A percentile compares a stretch with the other conserved stretches of the same genome.
phyloP scores from a whole-genome alignment of 1,140 invertebrate genomes.

The Magallana gigas region DNA sequence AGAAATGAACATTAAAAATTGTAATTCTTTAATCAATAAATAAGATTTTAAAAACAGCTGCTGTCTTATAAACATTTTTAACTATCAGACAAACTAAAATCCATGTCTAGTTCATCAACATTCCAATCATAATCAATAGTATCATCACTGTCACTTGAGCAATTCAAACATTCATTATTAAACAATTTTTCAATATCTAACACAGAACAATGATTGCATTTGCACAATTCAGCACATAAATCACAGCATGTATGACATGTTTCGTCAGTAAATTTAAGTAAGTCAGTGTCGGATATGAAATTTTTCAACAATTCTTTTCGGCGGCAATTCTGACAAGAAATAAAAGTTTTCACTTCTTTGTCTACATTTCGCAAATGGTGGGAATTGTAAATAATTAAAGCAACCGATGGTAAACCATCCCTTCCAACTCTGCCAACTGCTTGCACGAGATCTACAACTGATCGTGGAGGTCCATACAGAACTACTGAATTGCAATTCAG shows the following conservation, averaged over 20 bases:
- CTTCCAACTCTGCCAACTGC: constrained; percentile 14
- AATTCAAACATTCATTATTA: neutral
- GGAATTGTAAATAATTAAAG: neutral
- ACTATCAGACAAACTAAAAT: neutral
- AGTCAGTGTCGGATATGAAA: neutral
- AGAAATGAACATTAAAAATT: too few species aligned
- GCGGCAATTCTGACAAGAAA: neutral
- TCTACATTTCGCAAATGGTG: neutral
- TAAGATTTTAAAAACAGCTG: neutral
- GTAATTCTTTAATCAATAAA: neutral
- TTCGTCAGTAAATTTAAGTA: neutral
- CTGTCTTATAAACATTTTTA: neutral
- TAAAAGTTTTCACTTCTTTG: neutral
- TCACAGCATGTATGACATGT: neutral
- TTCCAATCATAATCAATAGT: neutral
- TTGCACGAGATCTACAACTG: constrained; percentile 15
- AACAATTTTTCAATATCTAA: neutral
- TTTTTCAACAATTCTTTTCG: neutral
- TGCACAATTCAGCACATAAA: neutral
- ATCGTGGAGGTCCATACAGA: constrained; percentile 28
- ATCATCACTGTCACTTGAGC: neutral
- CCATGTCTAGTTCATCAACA: neutral
- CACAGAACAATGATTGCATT: neutral
- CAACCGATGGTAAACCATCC: constrained; percentile 4
- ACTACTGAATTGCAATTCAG: neutral